A percentile compares a stretch with the other conserved stretches of the same genome.
Evolutionary conservation across 2,113 vertebrate genomes (phyloP).

Genomic region (Larimichthys crocea): DNA sequence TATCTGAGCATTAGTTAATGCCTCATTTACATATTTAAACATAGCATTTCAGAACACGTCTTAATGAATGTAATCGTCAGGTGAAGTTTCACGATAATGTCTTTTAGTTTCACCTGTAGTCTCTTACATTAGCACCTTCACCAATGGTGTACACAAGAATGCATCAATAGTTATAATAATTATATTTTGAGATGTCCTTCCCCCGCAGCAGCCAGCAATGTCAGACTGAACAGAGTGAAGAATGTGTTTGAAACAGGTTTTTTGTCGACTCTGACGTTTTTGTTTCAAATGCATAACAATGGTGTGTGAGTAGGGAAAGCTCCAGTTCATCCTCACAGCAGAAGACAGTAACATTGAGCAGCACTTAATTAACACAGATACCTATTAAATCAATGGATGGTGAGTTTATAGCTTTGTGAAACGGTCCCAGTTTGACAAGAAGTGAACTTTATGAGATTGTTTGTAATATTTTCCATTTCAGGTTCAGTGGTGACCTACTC

Average conservation of each 20-base stretch:
- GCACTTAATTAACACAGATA: background rate
- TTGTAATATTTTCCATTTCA: slow-evolving; percentile 1
- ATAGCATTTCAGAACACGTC: no score
- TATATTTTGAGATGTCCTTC: background rate
- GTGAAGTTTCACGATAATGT: no score
- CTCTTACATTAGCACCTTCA: background rate
- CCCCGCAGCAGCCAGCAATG: background rate
- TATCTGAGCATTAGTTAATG: no score
- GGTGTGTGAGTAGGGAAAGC: background rate
- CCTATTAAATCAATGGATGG: slow-evolving; percentile 21
- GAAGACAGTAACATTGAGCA: background rate
- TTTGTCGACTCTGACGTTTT: slow-evolving; percentile 31
- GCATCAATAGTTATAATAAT: background rate
- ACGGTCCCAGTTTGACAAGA: accelerated
- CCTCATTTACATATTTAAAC: no score
- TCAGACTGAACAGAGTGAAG: background rate
- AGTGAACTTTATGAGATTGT: background rate
- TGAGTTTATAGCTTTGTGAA: background rate
- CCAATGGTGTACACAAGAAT: background rate
- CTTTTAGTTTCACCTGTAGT: no score
- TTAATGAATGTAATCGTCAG: no score
- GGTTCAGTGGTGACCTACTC: slow-evolving; percentile 76
- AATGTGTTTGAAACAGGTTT: slow-evolving; percentile 6
- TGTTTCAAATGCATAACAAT: slow-evolving; percentile 34
- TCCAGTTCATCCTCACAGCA: background rate